Conservation (phyloP, 2,797 vertebrate genomes). For the Pseudomugil tenellus region DNA sequence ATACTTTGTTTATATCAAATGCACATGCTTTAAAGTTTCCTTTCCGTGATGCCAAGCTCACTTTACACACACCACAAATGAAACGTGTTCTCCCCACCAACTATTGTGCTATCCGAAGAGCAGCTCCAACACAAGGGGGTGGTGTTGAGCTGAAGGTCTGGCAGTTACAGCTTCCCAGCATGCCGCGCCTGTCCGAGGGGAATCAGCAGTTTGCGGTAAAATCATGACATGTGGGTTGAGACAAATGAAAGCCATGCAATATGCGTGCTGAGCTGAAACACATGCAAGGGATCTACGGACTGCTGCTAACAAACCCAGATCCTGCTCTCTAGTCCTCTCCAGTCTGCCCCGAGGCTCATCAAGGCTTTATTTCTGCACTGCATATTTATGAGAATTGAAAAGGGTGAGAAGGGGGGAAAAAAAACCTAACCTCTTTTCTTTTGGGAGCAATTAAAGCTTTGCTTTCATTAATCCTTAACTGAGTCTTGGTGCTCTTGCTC, state of each 20-base stretch:
- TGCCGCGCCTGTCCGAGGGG: slow-evolving; percentile 13
- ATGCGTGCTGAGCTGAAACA: slow-evolving; percentile 62
- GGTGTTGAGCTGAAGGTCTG: slow-evolving; percentile 44
- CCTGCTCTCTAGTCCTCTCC: slow-evolving; percentile 71
- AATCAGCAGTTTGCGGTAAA: slow-evolving; percentile 54
- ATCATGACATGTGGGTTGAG: slow-evolving; percentile 58
- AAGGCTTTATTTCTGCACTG: slow-evolving; percentile 75
- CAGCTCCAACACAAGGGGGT: slow-evolving; percentile 62
- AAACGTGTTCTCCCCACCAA: slow-evolving; percentile 25
- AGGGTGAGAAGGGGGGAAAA: slow-evolving; percentile 45
- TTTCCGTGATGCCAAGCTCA: slow-evolving; percentile 47
- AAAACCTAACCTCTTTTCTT: slow-evolving; percentile 71
- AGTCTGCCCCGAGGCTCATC: slow-evolving; percentile 78
- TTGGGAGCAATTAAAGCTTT: slow-evolving; percentile 75
- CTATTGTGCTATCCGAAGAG: not conserved
- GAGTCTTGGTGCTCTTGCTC: slow-evolving; percentile 54
- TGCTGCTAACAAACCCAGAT: slow-evolving; percentile 73
- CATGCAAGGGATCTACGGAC: slow-evolving; percentile 70
- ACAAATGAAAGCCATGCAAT: slow-evolving; percentile 61
- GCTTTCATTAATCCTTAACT: slow-evolving; percentile 74
- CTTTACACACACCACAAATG: slow-evolving; percentile 40
- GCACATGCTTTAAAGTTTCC: slow-evolving; percentile 58
- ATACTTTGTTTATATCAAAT: slow-evolving; percentile 72
- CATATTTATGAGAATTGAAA: slow-evolving; percentile 74
- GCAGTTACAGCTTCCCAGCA: slow-evolving; percentile 15